Evolutionary conservation across 2,888 invertebrate genomes (phyloP).

Genomic region (Disparrhopalites patrizii): DNA sequence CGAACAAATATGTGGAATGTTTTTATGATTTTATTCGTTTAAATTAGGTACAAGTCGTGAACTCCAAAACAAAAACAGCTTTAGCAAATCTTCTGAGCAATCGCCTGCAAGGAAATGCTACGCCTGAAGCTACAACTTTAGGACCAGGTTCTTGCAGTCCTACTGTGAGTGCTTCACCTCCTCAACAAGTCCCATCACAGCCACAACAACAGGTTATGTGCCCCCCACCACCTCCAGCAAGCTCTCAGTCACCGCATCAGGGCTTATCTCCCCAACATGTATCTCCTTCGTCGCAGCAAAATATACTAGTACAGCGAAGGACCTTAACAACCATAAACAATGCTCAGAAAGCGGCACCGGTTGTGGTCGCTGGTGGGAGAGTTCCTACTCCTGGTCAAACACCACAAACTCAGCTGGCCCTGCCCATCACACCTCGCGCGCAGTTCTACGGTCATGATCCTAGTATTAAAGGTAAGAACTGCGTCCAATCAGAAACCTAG

Average conservation of each 20-base stretch:
- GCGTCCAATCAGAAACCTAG: not conserved
- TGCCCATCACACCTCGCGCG: constrained; percentile 51
- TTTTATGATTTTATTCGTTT: constrained; percentile 10
- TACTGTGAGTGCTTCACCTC: constrained; percentile 21
- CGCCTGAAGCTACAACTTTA: constrained; percentile 37
- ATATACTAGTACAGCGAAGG: constrained; percentile 51
- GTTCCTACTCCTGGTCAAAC: constrained; percentile 29
- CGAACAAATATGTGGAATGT: no score
- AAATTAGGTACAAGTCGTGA: constrained; percentile 58
- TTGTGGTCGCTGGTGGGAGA: constrained; percentile 29
- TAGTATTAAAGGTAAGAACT: constrained; percentile 64
- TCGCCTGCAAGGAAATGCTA: constrained; percentile 58
- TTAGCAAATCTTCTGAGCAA: constrained; percentile 90
- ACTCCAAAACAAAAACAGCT: constrained; percentile 89
- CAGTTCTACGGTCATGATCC: constrained; percentile 93
- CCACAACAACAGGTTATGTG: constrained; percentile 55
- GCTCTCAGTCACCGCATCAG: constrained; percentile 13
- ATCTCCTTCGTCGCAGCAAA: constrained; percentile 31
- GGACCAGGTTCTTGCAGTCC: constrained; percentile 16
- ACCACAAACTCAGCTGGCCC: constrained; percentile 45
- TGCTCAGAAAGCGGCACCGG: constrained; percentile 44
- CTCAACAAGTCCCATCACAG: constrained; percentile 55
- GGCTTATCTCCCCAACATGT: constrained; percentile 33
- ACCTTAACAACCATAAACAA: constrained; percentile 59
- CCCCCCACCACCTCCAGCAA: constrained; percentile 39